Base-by-base conservation (phyloP, 2,888 invertebrate species). In the Hipparchia semele region DNA sequence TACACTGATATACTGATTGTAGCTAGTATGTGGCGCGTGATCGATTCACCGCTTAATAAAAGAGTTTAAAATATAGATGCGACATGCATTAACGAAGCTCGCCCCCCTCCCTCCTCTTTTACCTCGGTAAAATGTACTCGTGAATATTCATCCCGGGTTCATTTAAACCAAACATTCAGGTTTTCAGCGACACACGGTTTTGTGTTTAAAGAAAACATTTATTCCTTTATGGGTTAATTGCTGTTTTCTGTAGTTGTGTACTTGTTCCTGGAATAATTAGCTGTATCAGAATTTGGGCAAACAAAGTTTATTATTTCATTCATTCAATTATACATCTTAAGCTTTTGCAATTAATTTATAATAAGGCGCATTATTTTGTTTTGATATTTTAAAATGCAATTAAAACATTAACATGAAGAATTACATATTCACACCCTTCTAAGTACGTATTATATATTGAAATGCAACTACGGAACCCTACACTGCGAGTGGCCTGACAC, bases 81-180 rank as follows among this genome's bases (percentile, higher is more conserved):
- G 71, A 80, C 81, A 80, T 85, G 81, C 83, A 86, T 87, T 87
- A 86, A 84, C 82, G 79, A 79, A 80, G 83, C 81, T 79, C 82
- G 7, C 23, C 69, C 60, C 49, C n/a, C 5, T 58, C 58, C 8
- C 23, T 6, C 58, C 54, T n/a, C 54, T 8, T 8, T 7, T 60
- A 33, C 79, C 77, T 73, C 70, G 68, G 75, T 76, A 58, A 49
- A 82, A 84, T 83, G 81, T 82, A 80, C 75, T 82, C 78, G 81
- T 85, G 81, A 87, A 86, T 87, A 86, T 86, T 86, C 82, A 86
- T 82, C 66, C 6, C 10, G 33, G 56, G 68, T 74, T 73, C 75
- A 75, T 75, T 77, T 77, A 72, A 70, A 71, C 66, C 73, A 71
- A 73, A 73, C 73, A 72, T 75, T 74, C 53, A 56, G 64, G 70